Evolutionary conservation across 2,113 vertebrate genomes (phyloP), one percentile per base, ranked within the genome.

Genomic region (Felis catus): DNA sequence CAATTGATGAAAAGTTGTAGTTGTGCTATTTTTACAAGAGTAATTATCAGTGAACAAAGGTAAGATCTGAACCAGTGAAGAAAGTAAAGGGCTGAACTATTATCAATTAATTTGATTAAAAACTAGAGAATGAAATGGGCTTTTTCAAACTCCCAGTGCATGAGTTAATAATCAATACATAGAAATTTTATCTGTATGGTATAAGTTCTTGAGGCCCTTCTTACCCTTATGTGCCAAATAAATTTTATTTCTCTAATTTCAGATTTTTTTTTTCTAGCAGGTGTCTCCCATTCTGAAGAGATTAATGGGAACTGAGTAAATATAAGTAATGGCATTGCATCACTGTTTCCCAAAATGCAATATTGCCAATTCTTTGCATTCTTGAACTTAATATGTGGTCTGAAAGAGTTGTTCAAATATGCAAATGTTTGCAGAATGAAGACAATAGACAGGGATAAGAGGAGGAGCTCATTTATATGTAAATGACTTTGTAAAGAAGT

Each of bases 401-500:
- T 94, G 68, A 87, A 93, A 90, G 48, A 66, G 31, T 66, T 92
- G 14, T 63, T 78, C 51, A 89, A 92, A 94, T 92, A 92, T 96
- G 68, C 45, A 96, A 83, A 81, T 92, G 27, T 84, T 90, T 96
- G 51, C 70, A 94, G 39, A 91, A 95, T 63, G 41, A 96, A 97
- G 80, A 96, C 80, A 95, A 83, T 55, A 83, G 84, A 61, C 63
- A 93, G 1, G 27, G 66, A 31, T 74, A 65, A 80, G 33, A 95
- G 58, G 80, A 83, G 85, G 45, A 93, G 85, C 70, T 84, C 85
- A 81, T 96, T 97, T 97, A 80, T 88, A 95, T 93, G 82, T 76
- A 95, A 95, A 95, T 93, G 45, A 80, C 65, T 96, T 92, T 83
- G 39, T 92, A 92, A 96, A 88, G 71, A 92, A 81, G 68, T 92